Base-by-base conservation (phyloP, 1,140 invertebrate species). In the Tetramorium parvispinum region DNA sequence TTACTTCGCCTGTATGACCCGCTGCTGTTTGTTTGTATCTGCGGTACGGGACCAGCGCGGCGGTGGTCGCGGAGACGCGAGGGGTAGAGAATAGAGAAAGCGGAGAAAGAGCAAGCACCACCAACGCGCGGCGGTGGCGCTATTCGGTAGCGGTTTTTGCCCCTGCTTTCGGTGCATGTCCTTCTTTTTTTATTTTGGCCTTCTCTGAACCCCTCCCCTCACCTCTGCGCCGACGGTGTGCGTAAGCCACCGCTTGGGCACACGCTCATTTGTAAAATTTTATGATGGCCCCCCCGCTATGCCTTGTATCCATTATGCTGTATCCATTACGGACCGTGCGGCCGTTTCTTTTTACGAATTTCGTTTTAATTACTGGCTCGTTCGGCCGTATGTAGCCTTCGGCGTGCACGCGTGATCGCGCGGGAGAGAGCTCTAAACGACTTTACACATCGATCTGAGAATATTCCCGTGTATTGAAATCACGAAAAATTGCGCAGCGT, bases 251-350 rank as follows among this genome's bases (percentile, higher is more conserved):
- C 91, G 87, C 87, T 91, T 89, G 91, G 89, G 89, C 91, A 89
- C 91, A 94, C 92, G 92, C 93, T 94, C 93, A 94, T 95, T 94
- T 94, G 94, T 94, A 94, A 93, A 94, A 95, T 94, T 93, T 94
- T 94, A 94, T 92, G 92, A 93, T 91, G 88, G 86, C n/a, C 32
- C 66, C 43, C 87, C 86, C 87, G 86, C 82, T 87, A 37, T 16
- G 88, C 91, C 91, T 91, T 93, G 91, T 92, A 93, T 93, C 91
- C 91, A 93, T 93, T 93, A 93, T 90, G 65, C 71, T 86, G 76
- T 82, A 82, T 86, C 82, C 88, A 90, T 91, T 91, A 88, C 76
- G 61, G 7, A 49, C 43, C 59, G 49, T 46, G 59, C 71, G 32
- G 68, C 65, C 73, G n/a, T 81, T 70, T 61, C 82, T 90, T 90